phyloP scores from a whole-genome alignment of 2,113 vertebrate genomes.

The Trichechus manatus region DNA sequence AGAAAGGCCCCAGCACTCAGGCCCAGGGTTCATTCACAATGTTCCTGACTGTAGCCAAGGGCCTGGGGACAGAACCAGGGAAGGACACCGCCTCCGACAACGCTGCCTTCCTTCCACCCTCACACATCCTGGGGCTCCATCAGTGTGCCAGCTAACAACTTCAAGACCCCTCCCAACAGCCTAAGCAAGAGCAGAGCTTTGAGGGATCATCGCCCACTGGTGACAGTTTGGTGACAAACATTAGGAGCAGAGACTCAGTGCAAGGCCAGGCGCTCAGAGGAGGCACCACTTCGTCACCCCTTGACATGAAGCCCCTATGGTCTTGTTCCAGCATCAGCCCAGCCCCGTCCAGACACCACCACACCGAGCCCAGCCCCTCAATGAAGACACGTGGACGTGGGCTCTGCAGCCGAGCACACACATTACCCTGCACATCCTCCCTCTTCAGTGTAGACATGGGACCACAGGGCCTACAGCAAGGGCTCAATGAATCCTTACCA shows the following conservation, averaged over 20 bases:
- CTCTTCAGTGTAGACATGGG: background rate
- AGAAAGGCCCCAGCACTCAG: background rate
- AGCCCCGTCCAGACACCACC: background rate
- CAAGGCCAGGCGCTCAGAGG: background rate
- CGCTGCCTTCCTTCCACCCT: background rate
- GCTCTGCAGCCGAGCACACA: fast-evolving
- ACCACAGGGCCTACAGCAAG: background rate
- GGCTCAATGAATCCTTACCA: background rate
- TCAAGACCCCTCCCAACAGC: background rate
- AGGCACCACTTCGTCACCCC: background rate
- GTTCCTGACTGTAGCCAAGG: fast-evolving
- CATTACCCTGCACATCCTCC: fast-evolving
- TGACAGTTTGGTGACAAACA: background rate
- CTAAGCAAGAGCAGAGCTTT: background rate
- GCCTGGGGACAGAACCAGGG: background rate
- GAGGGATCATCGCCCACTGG: background rate
- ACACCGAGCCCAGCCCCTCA: background rate
- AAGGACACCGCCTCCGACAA: fast-evolving
- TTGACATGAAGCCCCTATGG: fast-evolving
- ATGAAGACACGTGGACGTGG: fast-evolving
- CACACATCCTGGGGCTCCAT: fast-evolving
- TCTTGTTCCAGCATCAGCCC: background rate
- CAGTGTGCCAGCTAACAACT: fast-evolving
- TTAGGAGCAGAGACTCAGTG: background rate
- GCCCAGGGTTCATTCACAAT: fast-evolving